A percentile compares a stretch with the other conserved stretches of the same genome.
Conservation (phyloP, 2,888 invertebrate genomes). For the Pimpla rufipes region DNA sequence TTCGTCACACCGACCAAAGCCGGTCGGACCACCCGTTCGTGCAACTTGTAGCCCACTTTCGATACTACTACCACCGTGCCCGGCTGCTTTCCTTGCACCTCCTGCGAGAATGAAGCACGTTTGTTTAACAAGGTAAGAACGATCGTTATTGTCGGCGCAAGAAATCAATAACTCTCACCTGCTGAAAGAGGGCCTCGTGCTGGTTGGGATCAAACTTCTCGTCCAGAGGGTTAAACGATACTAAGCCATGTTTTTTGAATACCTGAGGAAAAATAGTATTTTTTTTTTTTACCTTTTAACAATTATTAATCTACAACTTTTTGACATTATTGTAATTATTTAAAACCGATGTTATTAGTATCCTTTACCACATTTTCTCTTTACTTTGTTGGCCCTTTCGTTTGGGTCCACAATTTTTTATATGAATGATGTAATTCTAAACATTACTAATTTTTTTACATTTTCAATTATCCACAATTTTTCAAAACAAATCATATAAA, state of each 20-base stretch:
- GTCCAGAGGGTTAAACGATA: constrained; percentile 94
- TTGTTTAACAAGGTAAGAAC: not conserved
- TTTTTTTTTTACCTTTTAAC: not conserved
- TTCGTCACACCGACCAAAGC: constrained; percentile 98
- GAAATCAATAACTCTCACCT: constrained; percentile 86
- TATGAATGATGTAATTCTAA: not conserved
- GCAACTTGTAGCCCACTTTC: constrained; percentile 98
- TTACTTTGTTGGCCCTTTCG: too few species aligned
- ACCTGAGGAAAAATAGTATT: constrained; percentile 85
- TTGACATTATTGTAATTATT: too few species aligned
- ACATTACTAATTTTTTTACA: not conserved
- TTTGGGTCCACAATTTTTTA: too few species aligned
- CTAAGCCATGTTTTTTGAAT: constrained; percentile 96
- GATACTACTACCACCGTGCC: constrained; percentile 97
- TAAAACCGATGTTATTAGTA: too few species aligned
- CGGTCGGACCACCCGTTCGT: constrained; percentile 97
- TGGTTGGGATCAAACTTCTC: constrained; percentile 98
- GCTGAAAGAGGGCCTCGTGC: constrained; percentile 98
- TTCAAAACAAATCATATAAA: too few species aligned
- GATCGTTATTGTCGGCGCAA: not conserved
- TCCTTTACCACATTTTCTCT: too few species aligned
- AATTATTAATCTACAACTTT: too few species aligned
- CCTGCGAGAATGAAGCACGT: constrained; percentile 84
- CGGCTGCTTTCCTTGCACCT: constrained; percentile 92
- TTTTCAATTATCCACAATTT: too few species aligned